Evolutionary conservation across 2,888 invertebrate species (phyloP).

Genomic region (Acrobeloides nanus): DNA sequence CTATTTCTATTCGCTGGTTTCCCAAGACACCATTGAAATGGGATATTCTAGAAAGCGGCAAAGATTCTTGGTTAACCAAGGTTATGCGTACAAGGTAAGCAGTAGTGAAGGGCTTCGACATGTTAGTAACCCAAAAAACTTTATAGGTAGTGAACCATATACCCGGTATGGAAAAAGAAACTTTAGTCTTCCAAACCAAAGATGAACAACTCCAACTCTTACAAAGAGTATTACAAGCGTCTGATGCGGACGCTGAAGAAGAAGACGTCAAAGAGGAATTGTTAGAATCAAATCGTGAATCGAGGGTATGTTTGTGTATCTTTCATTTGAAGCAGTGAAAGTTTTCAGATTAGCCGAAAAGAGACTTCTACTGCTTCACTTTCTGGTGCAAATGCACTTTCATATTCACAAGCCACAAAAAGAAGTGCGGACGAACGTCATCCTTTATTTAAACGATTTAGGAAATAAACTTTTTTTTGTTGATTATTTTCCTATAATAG

Average conservation of each 20-base stretch:
- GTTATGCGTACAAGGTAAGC: conserved; percentile 99
- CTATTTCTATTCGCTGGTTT: conserved; percentile 96
- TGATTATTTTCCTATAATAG: no score
- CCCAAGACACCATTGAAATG: conserved; percentile 97
- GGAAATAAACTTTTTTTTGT: no score
- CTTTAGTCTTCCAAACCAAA: conserved; percentile 74
- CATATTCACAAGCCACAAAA: no score
- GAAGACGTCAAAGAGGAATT: conserved; percentile 64
- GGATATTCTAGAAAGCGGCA: conserved; percentile 93
- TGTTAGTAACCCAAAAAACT: no score
- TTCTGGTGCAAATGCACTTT: no score
- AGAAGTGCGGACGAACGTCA: no score
- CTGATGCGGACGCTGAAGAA: conserved; percentile 91
- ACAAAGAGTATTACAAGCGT: conserved; percentile 84
- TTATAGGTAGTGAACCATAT: conserved; percentile 74
- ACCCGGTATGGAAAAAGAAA: conserved; percentile 84
- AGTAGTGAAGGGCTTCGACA: no score
- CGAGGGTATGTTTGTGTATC: conserved; percentile 23
- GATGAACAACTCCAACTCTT: conserved; percentile 72
- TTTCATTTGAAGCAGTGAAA: no score
- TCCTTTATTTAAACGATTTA: no score
- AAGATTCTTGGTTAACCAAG: conserved; percentile 94
- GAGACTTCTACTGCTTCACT: no score
- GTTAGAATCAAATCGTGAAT: conserved; percentile 26
- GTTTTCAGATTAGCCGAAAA: no score